A percentile compares a stretch with the other conserved stretches of the same genome.
Conservation (phyloP, 1,140 invertebrate genomes). For the Pseudomyrmex gracilis region DNA sequence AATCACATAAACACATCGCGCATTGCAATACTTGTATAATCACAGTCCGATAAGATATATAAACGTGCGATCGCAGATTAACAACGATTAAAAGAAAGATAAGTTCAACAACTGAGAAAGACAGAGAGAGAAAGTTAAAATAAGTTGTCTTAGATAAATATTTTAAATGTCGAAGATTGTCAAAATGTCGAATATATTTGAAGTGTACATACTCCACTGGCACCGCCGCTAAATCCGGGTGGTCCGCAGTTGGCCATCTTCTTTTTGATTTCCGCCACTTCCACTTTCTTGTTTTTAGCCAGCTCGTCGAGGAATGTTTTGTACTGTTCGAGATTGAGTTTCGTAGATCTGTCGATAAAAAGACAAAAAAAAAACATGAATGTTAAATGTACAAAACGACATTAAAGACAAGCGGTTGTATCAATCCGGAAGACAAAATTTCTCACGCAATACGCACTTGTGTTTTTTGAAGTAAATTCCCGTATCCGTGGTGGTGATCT, state of each 20-base stretch:
- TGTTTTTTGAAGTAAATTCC: conserved; percentile 96
- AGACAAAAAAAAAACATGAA: neutral
- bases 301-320: conserved; percentile 93
- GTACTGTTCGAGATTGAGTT: conserved; percentile 91
- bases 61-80: neutral
- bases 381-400: neutral
- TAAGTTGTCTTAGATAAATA: no score
- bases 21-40: conserved; percentile 4
- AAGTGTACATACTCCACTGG: conserved; percentile 81
- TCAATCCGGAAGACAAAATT: neutral
- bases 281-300: conserved; percentile 92
- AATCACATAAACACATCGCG: neutral
- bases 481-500: conserved; percentile 95
- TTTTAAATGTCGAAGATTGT: no score
- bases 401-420: neutral
- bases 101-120: neutral
- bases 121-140: no score
- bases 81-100: neutral
- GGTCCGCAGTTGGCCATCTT: conserved; percentile 92
- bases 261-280: conserved; percentile 90
- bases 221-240: conserved; percentile 87
- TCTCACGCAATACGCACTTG: conserved; percentile 86
- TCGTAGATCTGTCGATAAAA: conserved; percentile 85
- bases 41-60: neutral
- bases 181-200: neutral